Conservation (phyloP, 2,113 vertebrate genomes). For the Dinomys branickii region DNA sequence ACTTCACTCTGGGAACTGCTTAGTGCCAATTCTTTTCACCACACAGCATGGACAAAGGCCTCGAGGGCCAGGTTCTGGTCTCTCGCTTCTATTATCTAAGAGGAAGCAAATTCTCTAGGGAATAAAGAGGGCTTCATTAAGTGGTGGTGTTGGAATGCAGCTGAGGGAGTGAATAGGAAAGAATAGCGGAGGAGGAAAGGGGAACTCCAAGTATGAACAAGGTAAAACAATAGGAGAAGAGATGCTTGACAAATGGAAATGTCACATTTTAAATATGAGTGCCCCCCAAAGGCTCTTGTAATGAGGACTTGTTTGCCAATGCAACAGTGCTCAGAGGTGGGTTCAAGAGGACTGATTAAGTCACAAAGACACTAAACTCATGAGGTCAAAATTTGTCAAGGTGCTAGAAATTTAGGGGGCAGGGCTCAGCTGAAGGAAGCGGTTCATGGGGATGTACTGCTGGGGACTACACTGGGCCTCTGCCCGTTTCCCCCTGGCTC, state of each 20-base stretch:
- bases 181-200: not conserved
- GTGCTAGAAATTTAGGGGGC: not conserved
- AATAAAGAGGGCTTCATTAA: not conserved
- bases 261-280: no score
- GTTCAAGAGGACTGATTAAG: not conserved
- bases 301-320: not conserved
- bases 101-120: not conserved
- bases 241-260: no score
- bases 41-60: not conserved
- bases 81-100: not conserved
- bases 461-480: not conserved
- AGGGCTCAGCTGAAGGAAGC: not conserved
- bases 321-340: not conserved
- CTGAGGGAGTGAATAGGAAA: not conserved
- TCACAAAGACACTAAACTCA: not conserved
- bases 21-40: not conserved
- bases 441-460: not conserved
- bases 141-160: not conserved
- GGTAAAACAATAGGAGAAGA: not conserved
- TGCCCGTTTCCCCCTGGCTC: not conserved
- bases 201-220: not conserved
- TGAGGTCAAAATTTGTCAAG: not conserved
- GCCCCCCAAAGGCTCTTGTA: not conserved
- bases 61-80: not conserved
- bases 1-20: not conserved